phyloP scores from a whole-genome alignment of 2,797 vertebrate genomes.

The Anomalospiza imberbis region DNA sequence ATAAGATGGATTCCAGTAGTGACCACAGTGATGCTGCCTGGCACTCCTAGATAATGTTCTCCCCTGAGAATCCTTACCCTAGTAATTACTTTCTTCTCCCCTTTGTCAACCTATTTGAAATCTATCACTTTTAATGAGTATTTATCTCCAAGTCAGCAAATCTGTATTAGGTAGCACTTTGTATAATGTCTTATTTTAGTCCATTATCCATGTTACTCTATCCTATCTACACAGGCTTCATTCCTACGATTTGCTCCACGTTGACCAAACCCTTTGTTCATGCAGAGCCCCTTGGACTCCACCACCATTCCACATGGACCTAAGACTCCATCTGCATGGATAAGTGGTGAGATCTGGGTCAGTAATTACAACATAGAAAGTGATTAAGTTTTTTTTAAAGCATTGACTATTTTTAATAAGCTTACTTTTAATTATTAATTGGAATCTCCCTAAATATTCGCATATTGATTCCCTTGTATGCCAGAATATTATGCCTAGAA shows the following conservation, averaged over 20 bases:
- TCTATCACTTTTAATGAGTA: slow-evolving; percentile 50
- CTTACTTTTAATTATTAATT: slow-evolving; percentile 47
- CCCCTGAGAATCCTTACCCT: slow-evolving; percentile 7
- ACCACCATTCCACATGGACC: not conserved
- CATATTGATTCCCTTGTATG: slow-evolving; percentile 23
- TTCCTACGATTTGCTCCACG: not conserved
- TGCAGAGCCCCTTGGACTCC: not conserved
- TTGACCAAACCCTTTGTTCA: not conserved
- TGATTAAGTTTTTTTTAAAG: not conserved
- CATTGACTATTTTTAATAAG: slow-evolving; percentile 21
- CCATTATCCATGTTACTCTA: not conserved
- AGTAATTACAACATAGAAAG: slow-evolving; percentile 19
- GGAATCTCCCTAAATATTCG: slow-evolving; percentile 16
- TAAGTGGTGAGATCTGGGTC: not conserved
- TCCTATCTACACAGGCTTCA: not conserved
- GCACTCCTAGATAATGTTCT: slow-evolving; percentile 19
- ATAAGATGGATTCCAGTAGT: slow-evolving; percentile 38
- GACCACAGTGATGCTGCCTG: slow-evolving; percentile 31
- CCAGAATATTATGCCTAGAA: slow-evolving; percentile 29
- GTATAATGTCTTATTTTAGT: slow-evolving; percentile 13
- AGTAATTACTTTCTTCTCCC: slow-evolving; percentile 48
- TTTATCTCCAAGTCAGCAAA: slow-evolving; percentile 45
- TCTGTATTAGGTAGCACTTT: not conserved
- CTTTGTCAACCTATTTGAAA: slow-evolving; percentile 54
- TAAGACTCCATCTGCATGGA: not conserved